A percentile compares a stretch with the other conserved stretches of the same genome.
phyloP scores from a whole-genome alignment of 2,113 vertebrate genomes.

The Paradisaea rubra region DNA sequence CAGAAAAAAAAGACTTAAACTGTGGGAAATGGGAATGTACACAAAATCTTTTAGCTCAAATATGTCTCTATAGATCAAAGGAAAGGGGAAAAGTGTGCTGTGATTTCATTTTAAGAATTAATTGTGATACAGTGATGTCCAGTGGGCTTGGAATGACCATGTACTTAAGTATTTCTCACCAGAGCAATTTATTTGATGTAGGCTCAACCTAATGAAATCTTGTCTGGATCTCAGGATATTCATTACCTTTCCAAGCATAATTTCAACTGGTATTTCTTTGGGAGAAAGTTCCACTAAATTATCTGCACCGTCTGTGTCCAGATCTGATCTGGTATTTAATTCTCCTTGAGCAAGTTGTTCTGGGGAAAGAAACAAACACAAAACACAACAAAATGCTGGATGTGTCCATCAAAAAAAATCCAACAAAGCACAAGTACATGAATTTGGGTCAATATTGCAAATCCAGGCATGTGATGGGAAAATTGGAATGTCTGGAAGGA shows the following conservation, averaged over 20 bases:
- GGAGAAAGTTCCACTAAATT: background rate
- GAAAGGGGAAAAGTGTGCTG: background rate
- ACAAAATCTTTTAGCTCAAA: background rate
- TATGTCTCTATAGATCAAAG: background rate
- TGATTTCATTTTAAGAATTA: background rate
- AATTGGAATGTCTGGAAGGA: background rate
- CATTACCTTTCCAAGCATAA: slow-evolving; percentile 71
- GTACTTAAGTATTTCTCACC: background rate
- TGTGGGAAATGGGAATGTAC: background rate
- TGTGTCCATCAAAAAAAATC: background rate
- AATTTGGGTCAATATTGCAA: background rate
- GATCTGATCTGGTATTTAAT: background rate
- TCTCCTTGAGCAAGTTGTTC: background rate
- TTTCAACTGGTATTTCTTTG: slow-evolving; percentile 36
- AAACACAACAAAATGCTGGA: background rate
- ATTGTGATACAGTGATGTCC: background rate
- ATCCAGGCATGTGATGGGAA: background rate
- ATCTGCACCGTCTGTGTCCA: background rate
- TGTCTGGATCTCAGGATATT: background rate
- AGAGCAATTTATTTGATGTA: background rate
- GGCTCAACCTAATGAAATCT: background rate
- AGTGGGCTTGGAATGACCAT: background rate
- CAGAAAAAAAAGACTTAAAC: background rate
- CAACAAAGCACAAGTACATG: background rate
- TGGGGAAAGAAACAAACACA: background rate